phyloP scores from a whole-genome alignment of 2,797 vertebrate species.

The Etheostoma perlongum region DNA sequence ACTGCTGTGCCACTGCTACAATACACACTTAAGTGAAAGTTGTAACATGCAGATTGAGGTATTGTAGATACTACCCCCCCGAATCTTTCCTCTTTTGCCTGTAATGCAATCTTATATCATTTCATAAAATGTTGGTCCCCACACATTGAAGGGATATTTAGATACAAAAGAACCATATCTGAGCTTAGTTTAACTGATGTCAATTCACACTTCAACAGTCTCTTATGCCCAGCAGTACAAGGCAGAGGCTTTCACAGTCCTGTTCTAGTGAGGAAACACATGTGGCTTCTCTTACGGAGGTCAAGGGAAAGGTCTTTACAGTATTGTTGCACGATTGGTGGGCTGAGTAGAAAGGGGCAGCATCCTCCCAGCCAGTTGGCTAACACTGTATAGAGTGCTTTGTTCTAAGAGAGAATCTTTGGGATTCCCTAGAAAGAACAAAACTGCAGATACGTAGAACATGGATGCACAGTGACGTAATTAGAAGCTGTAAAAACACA shows the following conservation, averaged over 20 bases:
- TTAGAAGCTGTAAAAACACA: slow-evolving; percentile 39
- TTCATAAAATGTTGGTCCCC: background rate
- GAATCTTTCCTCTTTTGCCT: background rate
- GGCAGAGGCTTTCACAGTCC: slow-evolving; percentile 13
- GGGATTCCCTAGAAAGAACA: slow-evolving; percentile 56
- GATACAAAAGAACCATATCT: background rate
- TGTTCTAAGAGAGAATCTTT: slow-evolving; percentile 61
- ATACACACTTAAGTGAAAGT: background rate
- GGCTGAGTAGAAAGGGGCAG: slow-evolving; percentile 44
- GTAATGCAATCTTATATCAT: background rate
- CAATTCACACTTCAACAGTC: background rate
- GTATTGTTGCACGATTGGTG: slow-evolving; percentile 72
- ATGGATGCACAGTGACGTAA: slow-evolving; percentile 21
- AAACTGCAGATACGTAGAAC: slow-evolving; percentile 32
- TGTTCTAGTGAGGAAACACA: slow-evolving; percentile 24
- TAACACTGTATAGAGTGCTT: slow-evolving; percentile 64
- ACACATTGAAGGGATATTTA: slow-evolving; percentile 4
- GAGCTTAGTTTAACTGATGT: slow-evolving; percentile 10
- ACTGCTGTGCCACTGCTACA: background rate
- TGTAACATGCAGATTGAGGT: background rate
- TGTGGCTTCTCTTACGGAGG: slow-evolving; percentile 54
- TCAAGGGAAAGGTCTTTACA: slow-evolving; percentile 78
- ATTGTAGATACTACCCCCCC: background rate
- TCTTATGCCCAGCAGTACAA: slow-evolving; percentile 18
- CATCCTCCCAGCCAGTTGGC: slow-evolving; percentile 65